Evolutionary conservation across 2,113 vertebrate species (phyloP).

Genomic region (Podocnemis expansa): DNA sequence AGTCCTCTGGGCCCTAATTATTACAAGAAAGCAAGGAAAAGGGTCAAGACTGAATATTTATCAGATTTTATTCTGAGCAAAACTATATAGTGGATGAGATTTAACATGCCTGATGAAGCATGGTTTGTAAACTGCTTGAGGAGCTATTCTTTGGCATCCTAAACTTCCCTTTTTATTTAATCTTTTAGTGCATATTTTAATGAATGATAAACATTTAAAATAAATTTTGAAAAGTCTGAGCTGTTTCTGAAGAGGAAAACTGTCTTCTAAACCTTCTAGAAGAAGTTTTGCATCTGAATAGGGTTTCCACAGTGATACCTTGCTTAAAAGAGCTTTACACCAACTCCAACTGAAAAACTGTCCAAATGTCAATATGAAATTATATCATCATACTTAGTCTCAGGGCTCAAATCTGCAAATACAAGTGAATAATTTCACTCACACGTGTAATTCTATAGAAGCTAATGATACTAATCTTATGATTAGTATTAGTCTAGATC

Average conservation of each 20-base stretch:
- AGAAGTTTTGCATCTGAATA: neutral
- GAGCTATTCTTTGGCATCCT: too few species aligned
- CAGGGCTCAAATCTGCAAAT: neutral
- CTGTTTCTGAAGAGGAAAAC: neutral
- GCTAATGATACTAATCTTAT: neutral
- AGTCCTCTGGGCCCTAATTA: neutral
- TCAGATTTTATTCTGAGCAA: neutral
- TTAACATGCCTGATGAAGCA: neutral
- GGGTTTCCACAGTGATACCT: neutral
- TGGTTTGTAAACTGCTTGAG: too few species aligned
- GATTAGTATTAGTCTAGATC: neutral
- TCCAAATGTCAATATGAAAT: neutral
- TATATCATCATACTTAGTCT: neutral
- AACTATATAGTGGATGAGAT: neutral
- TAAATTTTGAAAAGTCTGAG: neutral
- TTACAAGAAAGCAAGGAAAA: neutral
- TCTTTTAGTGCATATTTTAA: neutral
- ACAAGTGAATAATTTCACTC: neutral
- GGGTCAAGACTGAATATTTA: neutral
- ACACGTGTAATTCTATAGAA: neutral
- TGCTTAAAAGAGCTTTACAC: neutral
- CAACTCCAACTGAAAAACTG: too few species aligned
- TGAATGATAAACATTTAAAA: neutral
- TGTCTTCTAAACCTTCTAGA: neutral
- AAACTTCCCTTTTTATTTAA: too few species aligned